Conservation (phyloP, 1,140 invertebrate species). For the Dinothrombium tinctorium region DNA sequence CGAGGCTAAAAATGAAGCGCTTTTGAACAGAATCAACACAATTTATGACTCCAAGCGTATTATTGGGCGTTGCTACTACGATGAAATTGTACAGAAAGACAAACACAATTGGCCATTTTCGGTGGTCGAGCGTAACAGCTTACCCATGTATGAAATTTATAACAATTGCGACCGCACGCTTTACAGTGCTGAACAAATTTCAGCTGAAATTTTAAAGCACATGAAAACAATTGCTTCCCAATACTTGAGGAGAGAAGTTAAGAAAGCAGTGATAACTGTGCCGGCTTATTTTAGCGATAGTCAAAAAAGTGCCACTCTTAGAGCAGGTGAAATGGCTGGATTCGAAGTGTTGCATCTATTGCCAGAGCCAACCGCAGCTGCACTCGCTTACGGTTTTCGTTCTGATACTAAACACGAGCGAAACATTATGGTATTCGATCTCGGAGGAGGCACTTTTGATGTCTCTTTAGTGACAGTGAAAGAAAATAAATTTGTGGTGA, state of each 20-base stretch:
- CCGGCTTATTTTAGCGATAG: slow-evolving; percentile 25
- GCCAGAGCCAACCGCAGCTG: slow-evolving; percentile 15
- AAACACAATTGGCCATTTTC: slow-evolving; percentile 23
- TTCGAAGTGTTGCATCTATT: slow-evolving; percentile 13
- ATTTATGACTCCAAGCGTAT: slow-evolving; percentile 45
- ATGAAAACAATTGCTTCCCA: slow-evolving; percentile 21
- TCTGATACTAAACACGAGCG: too few species aligned
- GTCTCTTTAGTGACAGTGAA: slow-evolving; percentile 10
- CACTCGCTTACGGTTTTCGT: slow-evolving; percentile 14
- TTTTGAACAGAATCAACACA: slow-evolving; percentile 82
- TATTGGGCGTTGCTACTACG: slow-evolving; percentile 21
- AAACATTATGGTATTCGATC: slow-evolving; percentile 17
- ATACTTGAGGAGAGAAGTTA: slow-evolving; percentile 12
- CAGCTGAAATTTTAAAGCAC: slow-evolving; percentile 20
- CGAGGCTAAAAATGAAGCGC: slow-evolving; percentile 29
- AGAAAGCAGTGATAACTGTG: slow-evolving; percentile 24
- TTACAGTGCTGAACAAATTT: slow-evolving; percentile 20
- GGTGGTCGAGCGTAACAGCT: slow-evolving; percentile 18
- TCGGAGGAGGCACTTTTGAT: too few species aligned
- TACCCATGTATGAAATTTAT: too few species aligned
- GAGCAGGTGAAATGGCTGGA: slow-evolving; percentile 11
- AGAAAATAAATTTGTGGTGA: slow-evolving; percentile 13
- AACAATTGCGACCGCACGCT: slow-evolving; percentile 16
- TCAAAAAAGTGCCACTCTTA: slow-evolving; percentile 18
- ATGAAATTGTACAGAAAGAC: slow-evolving; percentile 23